Conservation (phyloP, 2,888 invertebrate genomes). For the Drosophila percnosoma region DNA sequence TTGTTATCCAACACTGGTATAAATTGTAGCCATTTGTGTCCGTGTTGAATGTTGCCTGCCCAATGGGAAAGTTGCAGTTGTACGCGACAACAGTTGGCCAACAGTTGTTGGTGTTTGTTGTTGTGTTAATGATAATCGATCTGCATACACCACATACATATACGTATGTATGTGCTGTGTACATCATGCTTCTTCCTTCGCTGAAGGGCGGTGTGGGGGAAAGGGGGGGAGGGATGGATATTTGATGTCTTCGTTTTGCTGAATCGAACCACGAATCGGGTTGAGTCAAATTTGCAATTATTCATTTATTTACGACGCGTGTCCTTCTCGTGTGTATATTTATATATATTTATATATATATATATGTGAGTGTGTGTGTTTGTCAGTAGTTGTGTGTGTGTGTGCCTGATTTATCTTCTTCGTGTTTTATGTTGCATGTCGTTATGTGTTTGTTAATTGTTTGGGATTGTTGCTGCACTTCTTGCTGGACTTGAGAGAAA, state of each 20-base stretch:
- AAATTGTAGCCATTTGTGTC: constrained; percentile 53
- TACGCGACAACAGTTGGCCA: constrained; percentile 7
- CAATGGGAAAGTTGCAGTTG: constrained; percentile 14
- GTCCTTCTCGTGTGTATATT: not conserved
- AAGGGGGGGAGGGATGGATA: not conserved
- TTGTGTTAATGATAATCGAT: constrained; percentile 17
- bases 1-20: constrained; percentile 31
- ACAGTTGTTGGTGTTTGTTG: not conserved
- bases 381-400: constrained; percentile 10
- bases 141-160: not conserved
- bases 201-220: not conserved
- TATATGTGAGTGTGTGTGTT: constrained; percentile 7
- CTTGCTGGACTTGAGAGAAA: constrained; percentile 28
- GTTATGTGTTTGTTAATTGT: constrained; percentile 1
- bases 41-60: constrained; percentile 24
- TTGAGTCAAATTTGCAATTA: constrained; percentile 17
- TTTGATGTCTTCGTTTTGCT: not conserved
- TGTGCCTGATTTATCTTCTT: constrained; percentile 14
- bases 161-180: not conserved
- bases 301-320: not conserved
- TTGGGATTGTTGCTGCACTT: constrained; percentile 13
- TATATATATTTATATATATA: constrained; percentile 3
- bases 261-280: constrained; percentile 7
- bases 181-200: not conserved
- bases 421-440: constrained; percentile 11